phyloP scores from a whole-genome alignment of 2,113 vertebrate genomes.

The Andinoacara biseriatus region DNA sequence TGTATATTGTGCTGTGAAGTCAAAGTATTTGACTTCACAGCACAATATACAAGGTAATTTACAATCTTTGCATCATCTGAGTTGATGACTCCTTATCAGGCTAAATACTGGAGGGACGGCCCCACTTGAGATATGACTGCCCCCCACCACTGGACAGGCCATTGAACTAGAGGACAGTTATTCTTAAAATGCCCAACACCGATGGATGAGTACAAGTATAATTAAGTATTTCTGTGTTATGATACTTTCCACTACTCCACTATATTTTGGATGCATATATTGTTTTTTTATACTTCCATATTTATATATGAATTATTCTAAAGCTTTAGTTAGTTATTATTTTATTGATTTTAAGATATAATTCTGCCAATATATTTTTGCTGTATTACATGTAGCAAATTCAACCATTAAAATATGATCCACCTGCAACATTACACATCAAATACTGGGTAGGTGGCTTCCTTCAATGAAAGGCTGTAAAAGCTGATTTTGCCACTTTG shows the following conservation, averaged over 20 bases:
- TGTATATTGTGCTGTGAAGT: too few relatives aligned
- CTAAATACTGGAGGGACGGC: too few relatives aligned
- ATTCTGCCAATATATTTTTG: too few relatives aligned
- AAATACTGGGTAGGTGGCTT: not conserved
- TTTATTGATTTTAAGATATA: not conserved
- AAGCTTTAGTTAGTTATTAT: not conserved
- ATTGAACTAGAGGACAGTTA: not conserved
- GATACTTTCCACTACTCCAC: not conserved
- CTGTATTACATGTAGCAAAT: not conserved
- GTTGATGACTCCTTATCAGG: not conserved
- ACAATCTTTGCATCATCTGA: conserved; percentile 53
- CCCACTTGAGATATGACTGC: too few relatives aligned
- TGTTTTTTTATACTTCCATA: not conserved
- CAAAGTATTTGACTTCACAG: not conserved
- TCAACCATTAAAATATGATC: not conserved
- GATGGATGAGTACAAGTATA: not conserved
- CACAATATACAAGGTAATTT: too few relatives aligned
- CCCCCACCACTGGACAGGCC: too few relatives aligned
- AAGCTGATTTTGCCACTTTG: fast-evolving
- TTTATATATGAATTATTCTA: not conserved
- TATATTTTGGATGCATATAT: not conserved
- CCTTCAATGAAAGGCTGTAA: not conserved
- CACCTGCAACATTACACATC: too few relatives aligned
- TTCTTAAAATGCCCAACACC: not conserved
- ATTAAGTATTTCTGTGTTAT: not conserved